A percentile compares a stretch with the other conserved stretches of the same genome.
Conservation (phyloP, 2,888 invertebrate species). For the Agrochola macilenta region DNA sequence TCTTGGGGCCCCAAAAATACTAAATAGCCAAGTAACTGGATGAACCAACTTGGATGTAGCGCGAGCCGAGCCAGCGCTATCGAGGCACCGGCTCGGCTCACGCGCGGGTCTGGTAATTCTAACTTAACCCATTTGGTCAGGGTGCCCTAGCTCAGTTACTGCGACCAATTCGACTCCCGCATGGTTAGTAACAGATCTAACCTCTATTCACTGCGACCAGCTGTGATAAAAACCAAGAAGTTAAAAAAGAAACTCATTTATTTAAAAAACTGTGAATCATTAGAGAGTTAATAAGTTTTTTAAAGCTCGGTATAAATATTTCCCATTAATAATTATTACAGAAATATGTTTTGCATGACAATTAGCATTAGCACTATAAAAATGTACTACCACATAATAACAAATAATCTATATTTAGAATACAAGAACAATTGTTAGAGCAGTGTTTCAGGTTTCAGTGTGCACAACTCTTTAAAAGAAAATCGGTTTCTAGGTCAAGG, state of each 20-base stretch:
- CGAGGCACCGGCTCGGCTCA: neutral
- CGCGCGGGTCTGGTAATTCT: no score
- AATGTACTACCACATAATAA: neutral
- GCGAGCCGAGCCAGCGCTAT: neutral
- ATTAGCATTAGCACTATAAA: no score
- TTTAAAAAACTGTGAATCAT: neutral
- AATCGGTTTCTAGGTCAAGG: constrained; percentile 58
- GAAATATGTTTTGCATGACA: neutral
- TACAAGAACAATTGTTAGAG: constrained; percentile 2
- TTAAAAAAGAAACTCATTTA: neutral
- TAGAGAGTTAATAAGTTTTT: neutral
- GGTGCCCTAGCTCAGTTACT: neutral
- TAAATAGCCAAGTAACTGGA: neutral
- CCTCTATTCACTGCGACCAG: no score
- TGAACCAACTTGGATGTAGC: neutral
- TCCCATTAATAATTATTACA: neutral
- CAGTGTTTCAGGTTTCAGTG: constrained; percentile 20
- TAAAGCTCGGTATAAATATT: neutral
- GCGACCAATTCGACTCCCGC: neutral
- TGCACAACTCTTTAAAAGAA: constrained; percentile 25
- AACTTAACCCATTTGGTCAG: neutral
- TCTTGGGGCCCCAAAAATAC: neutral
- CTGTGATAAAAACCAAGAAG: neutral
- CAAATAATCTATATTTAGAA: constrained; percentile 22
- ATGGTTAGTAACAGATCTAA: no score